These are phyloP conservation scores for Drosophila busckii DNA, from an alignment of 1,140 invertebrate genomes.

Conservation along the genomic window DNA sequence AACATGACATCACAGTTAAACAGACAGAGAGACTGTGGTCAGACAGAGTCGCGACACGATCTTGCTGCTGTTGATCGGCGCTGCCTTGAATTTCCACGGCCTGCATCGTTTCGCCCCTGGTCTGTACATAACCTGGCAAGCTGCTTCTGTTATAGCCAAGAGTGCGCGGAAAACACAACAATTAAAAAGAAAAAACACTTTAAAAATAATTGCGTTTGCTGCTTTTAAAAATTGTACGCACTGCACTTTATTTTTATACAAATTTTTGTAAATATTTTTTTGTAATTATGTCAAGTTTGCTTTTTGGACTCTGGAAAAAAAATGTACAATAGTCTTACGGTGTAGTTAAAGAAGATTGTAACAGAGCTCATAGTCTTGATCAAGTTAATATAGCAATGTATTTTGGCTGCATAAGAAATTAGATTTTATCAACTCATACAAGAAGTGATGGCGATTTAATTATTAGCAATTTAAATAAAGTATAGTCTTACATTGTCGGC, in stretches of 20 bases:
- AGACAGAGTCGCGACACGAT: conserved; percentile 17
- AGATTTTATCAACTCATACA: too few relatives aligned
- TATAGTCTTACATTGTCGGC: too few relatives aligned
- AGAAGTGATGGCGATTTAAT: too few relatives aligned
- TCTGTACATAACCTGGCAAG: conserved; percentile 11
- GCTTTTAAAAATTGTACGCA: conserved; percentile 68
- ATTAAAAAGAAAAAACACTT: conserved; percentile 9
- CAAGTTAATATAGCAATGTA: too few relatives aligned
- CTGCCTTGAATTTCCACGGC: conserved; percentile 39
- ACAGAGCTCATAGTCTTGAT: too few relatives aligned
- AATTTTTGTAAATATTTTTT: conserved; percentile 44
- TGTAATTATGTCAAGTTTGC: conserved; percentile 71
- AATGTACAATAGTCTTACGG: too few relatives aligned
- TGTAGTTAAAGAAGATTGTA: conserved; percentile 2
- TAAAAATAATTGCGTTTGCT: conserved; percentile 62
- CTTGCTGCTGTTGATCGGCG: conserved; percentile 27
- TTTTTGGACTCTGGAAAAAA: too few relatives aligned
- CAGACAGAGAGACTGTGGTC: not conserved
- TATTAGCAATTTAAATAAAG: too few relatives aligned
- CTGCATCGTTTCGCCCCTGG: too few relatives aligned
- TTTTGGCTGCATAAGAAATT: too few relatives aligned
- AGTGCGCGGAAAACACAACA: conserved; percentile 29
- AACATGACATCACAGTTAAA: conserved; percentile 40
- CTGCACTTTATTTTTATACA: conserved; percentile 52
- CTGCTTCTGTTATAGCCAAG: conserved; percentile 17